Base-by-base conservation (phyloP, 1,140 invertebrate species). In the Hermetia illucens region DNA sequence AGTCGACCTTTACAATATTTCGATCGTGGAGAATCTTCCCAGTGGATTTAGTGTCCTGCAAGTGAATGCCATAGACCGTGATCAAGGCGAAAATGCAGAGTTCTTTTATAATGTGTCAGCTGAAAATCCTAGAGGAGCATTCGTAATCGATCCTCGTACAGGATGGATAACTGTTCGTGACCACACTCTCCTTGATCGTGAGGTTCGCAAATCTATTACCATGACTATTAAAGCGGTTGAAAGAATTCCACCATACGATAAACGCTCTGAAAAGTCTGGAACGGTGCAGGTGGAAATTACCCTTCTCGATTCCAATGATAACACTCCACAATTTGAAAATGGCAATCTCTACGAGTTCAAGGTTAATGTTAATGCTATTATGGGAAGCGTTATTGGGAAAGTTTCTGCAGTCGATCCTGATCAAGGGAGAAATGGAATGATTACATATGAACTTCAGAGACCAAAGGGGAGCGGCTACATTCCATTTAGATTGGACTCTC, bases 1-100 rank as follows among this genome's bases (percentile, higher is more conserved):
- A 58, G 80, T 84, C 0, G 83, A 87, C 46, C 74, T 83, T 44
- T 90, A 90, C 52, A 89, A 89, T 44, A 88, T 91, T 25, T 89
- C 83, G 43, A 89, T 91, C 34, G 83, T 90, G 31, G 86, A 91
- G 54, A 90, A 91, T 57, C 62, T 90, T 21, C 87, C 86, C 0
- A 85, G 84, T 46, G 85, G 85, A 41, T 84, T 84, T 46, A 85
- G 80, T 49, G 82, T 88, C 0, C 56, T 85, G 1, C 82, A 86
- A 67, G 82, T 87, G 1, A 70, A 82, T 39, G 84, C 84, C 0
- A 65, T 69, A 2, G 84, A 89, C 53, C 70, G 69, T 20, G 83
- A 88, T 53, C 78, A 84, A 65, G 83, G 76, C 0, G 81, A 86
- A 39, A 90, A 90, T 58, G 78, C 77, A 0, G 77, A 85, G 45